These are phyloP conservation scores for Enteromius treurensis DNA, from an alignment of 2,797 vertebrate species.

Conservation along the genomic window DNA sequence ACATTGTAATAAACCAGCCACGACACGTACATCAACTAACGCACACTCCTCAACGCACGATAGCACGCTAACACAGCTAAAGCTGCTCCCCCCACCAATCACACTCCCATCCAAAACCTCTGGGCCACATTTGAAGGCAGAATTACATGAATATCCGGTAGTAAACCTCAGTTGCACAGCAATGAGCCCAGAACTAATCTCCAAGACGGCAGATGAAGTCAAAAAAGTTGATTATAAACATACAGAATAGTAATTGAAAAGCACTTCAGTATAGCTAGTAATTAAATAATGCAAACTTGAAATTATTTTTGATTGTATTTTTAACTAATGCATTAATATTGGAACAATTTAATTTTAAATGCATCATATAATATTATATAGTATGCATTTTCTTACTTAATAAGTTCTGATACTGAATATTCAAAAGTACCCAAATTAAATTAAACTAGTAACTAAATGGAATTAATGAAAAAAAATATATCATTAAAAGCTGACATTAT, in stretches of 20 bases:
- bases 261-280: not conserved
- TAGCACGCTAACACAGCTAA: not conserved
- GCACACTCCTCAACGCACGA: conserved; percentile 23
- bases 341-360: not conserved
- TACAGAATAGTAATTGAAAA: not conserved
- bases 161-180: not conserved
- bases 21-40: conserved; percentile 9
- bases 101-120: too few species aligned
- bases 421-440: not conserved
- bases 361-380: not conserved
- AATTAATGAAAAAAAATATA: too few species aligned
- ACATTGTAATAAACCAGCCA: conserved; percentile 18
- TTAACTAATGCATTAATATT: not conserved
- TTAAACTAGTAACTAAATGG: too few species aligned
- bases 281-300: not conserved
- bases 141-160: not conserved
- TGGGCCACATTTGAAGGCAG: not conserved
- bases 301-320: not conserved
- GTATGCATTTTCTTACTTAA: too few species aligned
- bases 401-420: not conserved
- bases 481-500: too few species aligned
- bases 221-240: not conserved
- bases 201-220: not conserved
- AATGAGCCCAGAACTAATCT: not conserved
- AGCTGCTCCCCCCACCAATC: not conserved